phyloP scores from a whole-genome alignment of 2,113 vertebrate genomes.

The Panurus biarmicus region DNA sequence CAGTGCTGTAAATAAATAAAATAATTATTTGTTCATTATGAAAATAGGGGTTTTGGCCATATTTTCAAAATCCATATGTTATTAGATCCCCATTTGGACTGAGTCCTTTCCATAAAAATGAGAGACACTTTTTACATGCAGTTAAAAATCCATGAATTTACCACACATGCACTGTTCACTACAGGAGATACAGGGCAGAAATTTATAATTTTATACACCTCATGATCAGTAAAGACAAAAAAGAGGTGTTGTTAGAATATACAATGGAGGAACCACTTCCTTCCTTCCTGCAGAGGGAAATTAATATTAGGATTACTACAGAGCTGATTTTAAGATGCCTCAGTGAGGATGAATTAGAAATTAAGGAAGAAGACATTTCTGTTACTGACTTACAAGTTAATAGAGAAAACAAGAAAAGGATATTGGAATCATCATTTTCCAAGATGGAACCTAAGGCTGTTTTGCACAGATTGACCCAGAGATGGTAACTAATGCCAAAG shows the following conservation, averaged over 20 bases:
- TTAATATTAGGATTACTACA: background rate
- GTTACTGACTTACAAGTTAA: background rate
- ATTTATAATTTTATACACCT: background rate
- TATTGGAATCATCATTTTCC: background rate
- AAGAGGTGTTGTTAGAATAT: background rate
- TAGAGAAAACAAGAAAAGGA: background rate
- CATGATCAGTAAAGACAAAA: background rate
- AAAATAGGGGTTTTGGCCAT: background rate
- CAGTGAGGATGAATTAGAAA: background rate
- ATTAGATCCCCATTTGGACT: fast-evolving
- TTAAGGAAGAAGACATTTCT: background rate
- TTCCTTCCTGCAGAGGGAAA: background rate
- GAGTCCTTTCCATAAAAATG: background rate
- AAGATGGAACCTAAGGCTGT: background rate
- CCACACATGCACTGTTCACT: background rate
- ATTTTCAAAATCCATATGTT: background rate
- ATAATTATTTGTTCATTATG: background rate
- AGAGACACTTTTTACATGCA: background rate
- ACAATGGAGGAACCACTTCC: background rate
- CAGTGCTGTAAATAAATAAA: background rate
- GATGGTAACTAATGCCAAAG: background rate
- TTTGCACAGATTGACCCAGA: background rate
- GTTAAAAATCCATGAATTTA: background rate
- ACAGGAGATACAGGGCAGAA: background rate
- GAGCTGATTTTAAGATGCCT: background rate